Conservation (phyloP, 1,140 invertebrate genomes). For the Steinernema feltiae region DNA sequence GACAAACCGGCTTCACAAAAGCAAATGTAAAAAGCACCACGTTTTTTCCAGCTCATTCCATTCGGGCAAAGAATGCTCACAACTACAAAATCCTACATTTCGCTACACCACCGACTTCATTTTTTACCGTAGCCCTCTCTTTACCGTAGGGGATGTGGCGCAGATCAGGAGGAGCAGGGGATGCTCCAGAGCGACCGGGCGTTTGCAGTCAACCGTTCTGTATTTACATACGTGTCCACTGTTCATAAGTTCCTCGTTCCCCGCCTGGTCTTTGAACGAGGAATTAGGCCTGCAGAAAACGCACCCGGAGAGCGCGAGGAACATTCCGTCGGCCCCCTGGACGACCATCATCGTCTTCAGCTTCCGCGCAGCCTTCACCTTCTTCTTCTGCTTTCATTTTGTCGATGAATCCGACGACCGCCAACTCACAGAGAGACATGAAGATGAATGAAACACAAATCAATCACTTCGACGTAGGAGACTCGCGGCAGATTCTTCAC, state of each 20-base stretch:
- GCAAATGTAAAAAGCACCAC: no score
- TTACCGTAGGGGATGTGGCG: no score
- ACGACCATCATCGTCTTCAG: slow-evolving; percentile 40
- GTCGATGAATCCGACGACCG: slow-evolving; percentile 44
- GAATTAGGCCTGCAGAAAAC: not conserved
- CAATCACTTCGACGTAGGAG: slow-evolving; percentile 45
- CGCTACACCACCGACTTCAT: no score
- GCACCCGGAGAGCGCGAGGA: slow-evolving; percentile 32
- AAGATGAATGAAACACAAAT: slow-evolving; percentile 48
- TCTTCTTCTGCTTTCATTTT: slow-evolving; percentile 37
- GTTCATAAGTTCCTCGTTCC: not conserved
- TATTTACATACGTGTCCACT: no score
- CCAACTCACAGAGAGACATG: slow-evolving; percentile 43
- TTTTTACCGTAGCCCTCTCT: no score
- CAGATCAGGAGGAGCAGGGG: no score
- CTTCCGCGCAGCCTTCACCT: slow-evolving; percentile 34
- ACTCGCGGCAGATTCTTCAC: slow-evolving; percentile 47
- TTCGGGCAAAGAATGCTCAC: no score
- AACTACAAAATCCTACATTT: no score
- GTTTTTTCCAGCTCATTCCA: no score
- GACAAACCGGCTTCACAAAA: no score
- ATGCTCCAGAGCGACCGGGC: no score
- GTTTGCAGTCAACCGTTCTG: no score
- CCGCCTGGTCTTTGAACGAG: slow-evolving; percentile 5
- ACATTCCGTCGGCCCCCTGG: slow-evolving; percentile 37